These are phyloP conservation scores for Volucella inflata DNA, from an alignment of 2,888 invertebrate genomes.

Conservation along the genomic window DNA sequence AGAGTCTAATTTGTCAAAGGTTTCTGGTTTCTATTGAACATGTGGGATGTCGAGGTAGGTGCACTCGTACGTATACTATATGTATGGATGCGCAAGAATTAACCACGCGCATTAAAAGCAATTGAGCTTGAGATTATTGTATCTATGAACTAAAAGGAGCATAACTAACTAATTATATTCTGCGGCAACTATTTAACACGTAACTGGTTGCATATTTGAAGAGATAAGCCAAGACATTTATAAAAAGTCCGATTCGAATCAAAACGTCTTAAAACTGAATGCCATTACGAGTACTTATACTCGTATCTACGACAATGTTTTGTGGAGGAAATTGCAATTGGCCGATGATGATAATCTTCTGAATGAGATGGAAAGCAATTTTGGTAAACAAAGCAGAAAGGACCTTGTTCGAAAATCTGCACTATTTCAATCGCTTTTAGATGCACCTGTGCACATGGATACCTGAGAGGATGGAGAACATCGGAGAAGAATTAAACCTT, in stretches of 20 bases:
- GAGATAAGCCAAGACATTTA: background rate
- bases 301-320: background rate
- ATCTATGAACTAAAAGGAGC: conserved; percentile 3
- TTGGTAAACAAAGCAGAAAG: background rate
- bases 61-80: too few relatives aligned
- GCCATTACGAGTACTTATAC: background rate
- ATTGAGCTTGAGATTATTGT: conserved; percentile 29
- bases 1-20: conserved; percentile 54
- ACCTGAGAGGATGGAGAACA: background rate
- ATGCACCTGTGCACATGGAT: conserved; percentile 46
- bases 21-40: background rate
- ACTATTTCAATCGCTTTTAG: conserved; percentile 52
- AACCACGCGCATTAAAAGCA: conserved; percentile 55
- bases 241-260: conserved; percentile 4
- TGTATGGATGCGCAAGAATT: conserved; percentile 22
- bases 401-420: conserved; percentile 16
- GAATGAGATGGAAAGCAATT: conserved; percentile 9
- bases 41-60: background rate
- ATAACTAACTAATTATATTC: conserved; percentile 15
- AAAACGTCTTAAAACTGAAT: background rate
- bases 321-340: background rate
- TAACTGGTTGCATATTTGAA: background rate
- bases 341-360: background rate
- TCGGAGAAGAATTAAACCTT: background rate
- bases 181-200: background rate